Evolutionary conservation across 2,113 vertebrate genomes (phyloP).

Genomic region (human): GRCh38 chr2:186764001-186764500

Average conservation of each 20-base stretch:
- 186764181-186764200: background rate
- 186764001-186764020: background rate
- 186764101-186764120: background rate
- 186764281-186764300: slow-evolving; percentile 30
- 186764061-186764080: background rate
- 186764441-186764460: slow-evolving; percentile 13
- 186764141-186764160: slow-evolving; percentile 30
- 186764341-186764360: background rate
- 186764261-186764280: slow-evolving; percentile 26
- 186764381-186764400: slow-evolving; percentile 23
- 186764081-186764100: slow-evolving; percentile 36
- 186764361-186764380: slow-evolving; percentile 64
- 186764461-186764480: background rate
- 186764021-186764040: background rate
- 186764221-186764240: background rate
- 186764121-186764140: background rate
- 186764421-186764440: background rate
- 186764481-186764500: background rate
- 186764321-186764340: background rate
- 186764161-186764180: slow-evolving; percentile 3
- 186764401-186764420: slow-evolving; percentile 3
- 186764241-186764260: background rate
- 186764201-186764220: background rate
- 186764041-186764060: slow-evolving; percentile 21
- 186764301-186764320: background rate